Evolutionary conservation across 2,797 vertebrate species (phyloP), one percentile per base, ranked within the genome.

Genomic region (Myoxocephalus aenaeus): DNA sequence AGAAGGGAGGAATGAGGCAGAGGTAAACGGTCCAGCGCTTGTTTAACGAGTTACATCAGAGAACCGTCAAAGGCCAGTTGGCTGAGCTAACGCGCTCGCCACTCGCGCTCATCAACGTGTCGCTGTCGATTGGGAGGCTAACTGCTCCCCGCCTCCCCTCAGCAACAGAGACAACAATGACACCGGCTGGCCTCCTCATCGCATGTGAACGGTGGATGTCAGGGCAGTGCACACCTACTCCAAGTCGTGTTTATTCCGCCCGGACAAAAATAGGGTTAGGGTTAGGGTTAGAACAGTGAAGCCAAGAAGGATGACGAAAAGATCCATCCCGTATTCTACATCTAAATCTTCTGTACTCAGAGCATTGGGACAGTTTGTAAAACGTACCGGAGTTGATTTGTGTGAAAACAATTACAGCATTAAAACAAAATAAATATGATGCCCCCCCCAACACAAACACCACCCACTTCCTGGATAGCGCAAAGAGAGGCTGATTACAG

Each of bases 101-200:
- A 70, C 77, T 84, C 51, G 10, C 8, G 56, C 86, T 92, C 88
- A 91, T 91, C 84, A 92, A 90, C 86, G 73, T 92, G 89, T 93
- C 92, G 92, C 79, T 83, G 90, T 88, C 87, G 86, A 93, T 92
- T 93, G 90, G 76, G 69, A 88, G 79, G 84, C 89, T 90, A 90
- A 89, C 90, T 75, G 70, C 88, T 82, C 54, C 62, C 67, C 32
- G 70, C 36, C 53, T 79, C 68, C 76, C 72, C 77, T 73, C 73
- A 72, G 83, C 83, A 90, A 87, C 93, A 94, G 89, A 88, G 80
- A 86, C 84, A 86, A 91, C 90, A 91, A 93, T 93, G 92, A 92
- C 79, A 82, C 54, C 74, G 50, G 78, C 77, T 81, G 69, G 80
- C 80, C 72, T 86, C 79, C 79, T 89, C 86, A 90, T 93, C 88